Base-by-base conservation (phyloP, 2,888 invertebrate genomes). In the Melinopterus prodromus region DNA sequence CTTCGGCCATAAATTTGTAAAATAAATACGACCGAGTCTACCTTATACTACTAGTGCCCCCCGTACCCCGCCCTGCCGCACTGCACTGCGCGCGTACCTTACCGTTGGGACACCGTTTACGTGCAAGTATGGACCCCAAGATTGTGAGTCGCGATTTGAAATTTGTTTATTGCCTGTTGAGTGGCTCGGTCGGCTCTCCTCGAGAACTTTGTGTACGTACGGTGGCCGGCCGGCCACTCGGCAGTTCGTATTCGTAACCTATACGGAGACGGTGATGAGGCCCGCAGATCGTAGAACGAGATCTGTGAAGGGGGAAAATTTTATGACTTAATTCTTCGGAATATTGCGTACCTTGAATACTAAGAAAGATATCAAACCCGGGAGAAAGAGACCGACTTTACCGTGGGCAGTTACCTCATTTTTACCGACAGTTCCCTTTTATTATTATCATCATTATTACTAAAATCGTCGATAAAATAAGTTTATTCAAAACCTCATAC, bases 1-100 rank as follows among this genome's bases (percentile, higher is more conserved):
- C 89, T 89, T 85, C 84, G 83, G 84, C 85, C 89, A 87, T 89
- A 89, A 89, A 89, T 89, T 89, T 89, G 88, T 89, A 88, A 89
- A 89, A 89, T 89, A 89, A 89, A 89, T 89, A 89, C 89, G 84
- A 72, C 72, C 72, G 72, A 36, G 72, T 36, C 72, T 26, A 36
- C 72, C 35, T n/a, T 36, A 36, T 36, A 26, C 72, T 26, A 26
- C 72, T 15, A 26, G 35, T 14, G 6, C 14, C 35, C 72, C 16
- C 72, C 26, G 26, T 26, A 26, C 26, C 72, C 14, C 26, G 14
- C 16, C 35, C 35, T 16, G 72, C 6, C 35, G 16, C 72, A 36
- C 72, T n/a, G 26, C 16, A 14, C 72, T 77, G 79, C 79, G 72
- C 53, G 80, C 76, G 79, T 36, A 36, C 72, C 53, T 53, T 53